These are phyloP conservation scores for Redunca redunca DNA, from an alignment of 2,113 vertebrate species.

Conservation along the genomic window DNA sequence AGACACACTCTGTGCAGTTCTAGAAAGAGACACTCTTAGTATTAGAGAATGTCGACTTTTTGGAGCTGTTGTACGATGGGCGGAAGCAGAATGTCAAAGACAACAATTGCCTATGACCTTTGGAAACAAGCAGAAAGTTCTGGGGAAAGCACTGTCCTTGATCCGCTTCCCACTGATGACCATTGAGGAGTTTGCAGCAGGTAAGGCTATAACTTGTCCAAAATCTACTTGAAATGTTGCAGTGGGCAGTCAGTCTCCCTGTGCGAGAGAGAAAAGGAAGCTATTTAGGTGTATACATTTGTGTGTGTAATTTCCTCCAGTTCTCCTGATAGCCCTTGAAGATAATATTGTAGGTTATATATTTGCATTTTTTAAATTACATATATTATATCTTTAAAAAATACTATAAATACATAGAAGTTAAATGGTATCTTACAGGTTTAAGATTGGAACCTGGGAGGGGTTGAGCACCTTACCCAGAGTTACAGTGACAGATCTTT, in stretches of 20 bases:
- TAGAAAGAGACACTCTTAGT: slow-evolving; percentile 94
- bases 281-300: background rate
- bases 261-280: background rate
- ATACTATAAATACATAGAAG: background rate
- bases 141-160: slow-evolving; percentile 92
- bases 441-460: background rate
- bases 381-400: background rate
- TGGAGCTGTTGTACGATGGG: slow-evolving; percentile 94
- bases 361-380: background rate
- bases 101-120: slow-evolving; percentile 90
- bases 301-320: background rate
- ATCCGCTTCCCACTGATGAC: slow-evolving; percentile 97
- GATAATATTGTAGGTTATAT: background rate
- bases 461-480: background rate
- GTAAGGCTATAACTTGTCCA: slow-evolving; percentile 73
- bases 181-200: slow-evolving; percentile 95
- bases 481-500: background rate
- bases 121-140: slow-evolving; percentile 93
- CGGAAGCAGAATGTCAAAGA: slow-evolving; percentile 94
- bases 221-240: background rate
- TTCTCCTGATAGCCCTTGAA: background rate
- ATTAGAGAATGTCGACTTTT: slow-evolving; percentile 95
- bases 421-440: background rate
- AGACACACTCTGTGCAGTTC: slow-evolving; percentile 93
- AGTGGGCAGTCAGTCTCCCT: background rate